Evolutionary conservation across 2,797 vertebrate genomes (phyloP), one percentile per base, ranked within the genome.

Genomic region (Intellagama lesueurii): DNA sequence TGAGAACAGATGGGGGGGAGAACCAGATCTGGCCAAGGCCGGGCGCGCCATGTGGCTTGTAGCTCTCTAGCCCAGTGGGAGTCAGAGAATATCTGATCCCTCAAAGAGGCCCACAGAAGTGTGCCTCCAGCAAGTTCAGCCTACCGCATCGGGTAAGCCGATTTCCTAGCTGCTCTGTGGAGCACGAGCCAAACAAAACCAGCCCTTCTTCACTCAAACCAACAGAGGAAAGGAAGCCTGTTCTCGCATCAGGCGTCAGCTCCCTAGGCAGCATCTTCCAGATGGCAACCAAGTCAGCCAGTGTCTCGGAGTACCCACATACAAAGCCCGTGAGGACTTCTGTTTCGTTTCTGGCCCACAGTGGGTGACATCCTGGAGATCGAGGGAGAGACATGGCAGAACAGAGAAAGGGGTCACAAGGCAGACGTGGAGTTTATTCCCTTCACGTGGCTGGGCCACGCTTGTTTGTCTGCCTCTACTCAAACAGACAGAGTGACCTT

Each of bases 391-490:
- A 30, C 1, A 11, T 14, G 30, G 35, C 11, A 4, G 81, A 81
- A 83, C 85, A 66, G 72, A 4, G 81, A 32, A 69, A 70, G 73
- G 73, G 47, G 26, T 69, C 93, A 49, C 89, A 68, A 76, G 88
- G 52, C 91, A 5, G 0, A 0, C 9, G 22, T 30, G 73, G 89
- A 88, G 91, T 76, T 94, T 91, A 87, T 92, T 95, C 90, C 93
- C 94, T 0, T 0, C 88, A 83, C 90, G 92, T 88, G 94, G 94
- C 94, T 92, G 72, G 32, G 81, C 91, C 91, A 90, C 40, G 0
- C 93, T 92, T 96, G 94, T 95, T 95, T 96, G 94, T 94, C 93
- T 93, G 92, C 94, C 91, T 86, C 82, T 90, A 93, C 92, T 92
- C 90, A 92, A 95, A 90, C 93, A 49, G 1, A 2, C 80, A 85